A percentile compares a stretch with the other conserved stretches of the same genome.
phyloP scores from a whole-genome alignment of 2,113 vertebrate species.

The Xiphophorus maculatus region DNA sequence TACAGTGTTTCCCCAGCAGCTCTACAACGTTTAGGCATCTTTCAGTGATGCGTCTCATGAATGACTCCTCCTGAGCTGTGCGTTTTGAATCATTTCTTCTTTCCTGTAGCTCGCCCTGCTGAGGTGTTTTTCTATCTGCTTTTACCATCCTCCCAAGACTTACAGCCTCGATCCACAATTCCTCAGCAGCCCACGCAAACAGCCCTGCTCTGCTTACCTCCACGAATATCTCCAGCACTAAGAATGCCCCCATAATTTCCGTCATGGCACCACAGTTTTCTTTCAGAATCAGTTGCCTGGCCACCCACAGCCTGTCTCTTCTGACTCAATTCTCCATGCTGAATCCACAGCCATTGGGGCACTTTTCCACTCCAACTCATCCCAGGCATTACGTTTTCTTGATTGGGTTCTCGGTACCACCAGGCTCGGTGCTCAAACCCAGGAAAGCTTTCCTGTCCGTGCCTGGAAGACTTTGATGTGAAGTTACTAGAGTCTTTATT shows the following conservation, averaged over 20 bases:
- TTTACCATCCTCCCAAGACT: neutral
- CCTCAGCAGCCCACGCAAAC: constrained; percentile 2
- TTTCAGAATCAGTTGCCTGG: neutral
- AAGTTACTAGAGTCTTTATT: too few relatives aligned
- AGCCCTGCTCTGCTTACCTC: constrained; percentile 1
- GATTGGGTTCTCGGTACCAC: constrained; percentile 3
- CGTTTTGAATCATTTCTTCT: neutral
- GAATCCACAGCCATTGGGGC: neutral
- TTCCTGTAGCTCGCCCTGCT: neutral
- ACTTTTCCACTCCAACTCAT: neutral
- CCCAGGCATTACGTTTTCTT: constrained; percentile 1
- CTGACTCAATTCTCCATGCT: neutral
- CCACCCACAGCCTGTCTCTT: constrained; percentile 6
- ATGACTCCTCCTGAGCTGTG: neutral
- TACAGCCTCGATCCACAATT: constrained; percentile 3
- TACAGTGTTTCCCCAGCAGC: neutral
- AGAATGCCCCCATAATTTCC: neutral
- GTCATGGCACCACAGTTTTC: neutral
- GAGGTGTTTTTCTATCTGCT: neutral
- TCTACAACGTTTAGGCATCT: neutral
- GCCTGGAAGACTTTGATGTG: neutral
- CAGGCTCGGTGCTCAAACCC: neutral
- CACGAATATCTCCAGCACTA: constrained; percentile 3
- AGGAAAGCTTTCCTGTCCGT: neutral
- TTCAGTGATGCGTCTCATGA: neutral